phyloP scores from a whole-genome alignment of 2,888 invertebrate species.

The Drosophila nr. perissopoda region DNA sequence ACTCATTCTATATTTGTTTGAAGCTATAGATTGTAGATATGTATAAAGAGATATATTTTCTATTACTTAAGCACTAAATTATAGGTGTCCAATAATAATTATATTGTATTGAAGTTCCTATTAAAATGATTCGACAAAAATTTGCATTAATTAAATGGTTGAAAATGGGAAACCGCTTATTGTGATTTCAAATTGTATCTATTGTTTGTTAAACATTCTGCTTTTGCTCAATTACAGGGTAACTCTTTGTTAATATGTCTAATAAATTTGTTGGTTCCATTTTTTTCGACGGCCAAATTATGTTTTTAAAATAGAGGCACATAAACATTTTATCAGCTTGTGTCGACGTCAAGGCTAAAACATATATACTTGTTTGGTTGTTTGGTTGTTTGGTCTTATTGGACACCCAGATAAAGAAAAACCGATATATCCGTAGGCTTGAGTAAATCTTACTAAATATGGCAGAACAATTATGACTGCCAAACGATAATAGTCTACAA shows the following conservation, averaged over 20 bases:
- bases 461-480: slow-evolving; percentile 4
- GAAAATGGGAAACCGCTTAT: background rate
- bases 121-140: background rate
- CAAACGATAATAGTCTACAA: slow-evolving; percentile 29
- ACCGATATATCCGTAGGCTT: slow-evolving; percentile 10
- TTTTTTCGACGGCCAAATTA: slow-evolving; percentile 10
- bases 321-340: slow-evolving; percentile 41
- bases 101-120: background rate
- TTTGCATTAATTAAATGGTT: background rate
- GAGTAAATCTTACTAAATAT: slow-evolving; percentile 25
- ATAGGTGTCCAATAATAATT: background rate
- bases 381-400: slow-evolving; percentile 27
- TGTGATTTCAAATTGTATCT: background rate
- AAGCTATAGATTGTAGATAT: background rate
- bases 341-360: slow-evolving; percentile 22
- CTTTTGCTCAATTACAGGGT: slow-evolving; percentile 9
- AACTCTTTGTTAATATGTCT: background rate
- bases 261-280: background rate
- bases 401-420: slow-evolving; percentile 53
- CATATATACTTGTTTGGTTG: background rate
- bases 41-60: background rate
- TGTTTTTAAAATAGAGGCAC: slow-evolving; percentile 10
- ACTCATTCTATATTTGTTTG: background rate
- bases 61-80: background rate
- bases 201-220: background rate